phyloP scores from a whole-genome alignment of 2,113 vertebrate species.

The Pangasianodon gigas region DNA sequence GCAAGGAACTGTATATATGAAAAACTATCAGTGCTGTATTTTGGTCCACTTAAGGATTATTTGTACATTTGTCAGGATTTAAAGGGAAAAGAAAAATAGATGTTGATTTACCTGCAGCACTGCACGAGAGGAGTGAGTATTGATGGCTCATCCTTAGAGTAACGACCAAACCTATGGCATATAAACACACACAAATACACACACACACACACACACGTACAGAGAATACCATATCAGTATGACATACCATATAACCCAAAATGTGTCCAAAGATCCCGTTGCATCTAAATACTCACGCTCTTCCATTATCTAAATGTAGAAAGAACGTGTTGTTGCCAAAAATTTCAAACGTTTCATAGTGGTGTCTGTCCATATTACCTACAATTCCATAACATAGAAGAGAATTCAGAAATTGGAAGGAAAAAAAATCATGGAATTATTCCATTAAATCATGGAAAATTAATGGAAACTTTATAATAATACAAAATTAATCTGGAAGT shows the following conservation, averaged over 20 bases:
- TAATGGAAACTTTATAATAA: not conserved
- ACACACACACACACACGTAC: not conserved
- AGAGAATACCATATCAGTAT: not conserved
- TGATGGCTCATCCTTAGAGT: conserved; percentile 80
- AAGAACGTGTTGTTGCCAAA: conserved; percentile 84
- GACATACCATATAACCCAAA: not conserved
- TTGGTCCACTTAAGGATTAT: no score
- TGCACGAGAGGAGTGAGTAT: conserved; percentile 79
- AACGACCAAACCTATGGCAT: conserved; percentile 76
- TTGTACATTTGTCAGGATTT: no score
- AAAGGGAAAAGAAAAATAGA: no score
- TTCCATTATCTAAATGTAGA: conserved; percentile 83
- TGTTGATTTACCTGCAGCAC: conserved; percentile 76
- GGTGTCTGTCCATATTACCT: conserved; percentile 87
- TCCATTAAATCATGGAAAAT: no score
- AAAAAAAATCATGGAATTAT: conserved; percentile 8
- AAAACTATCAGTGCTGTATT: no score
- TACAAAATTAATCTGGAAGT: not conserved
- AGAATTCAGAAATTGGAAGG: not conserved
- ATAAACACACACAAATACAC: conserved; percentile 2
- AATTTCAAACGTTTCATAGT: conserved; percentile 86
- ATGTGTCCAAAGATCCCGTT: not conserved
- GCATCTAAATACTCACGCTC: conserved; percentile 68
- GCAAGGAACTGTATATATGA: no score
- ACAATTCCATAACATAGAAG: not conserved